Conservation (phyloP, 1,140 invertebrate species). For the Drosophila baimaii region DNA sequence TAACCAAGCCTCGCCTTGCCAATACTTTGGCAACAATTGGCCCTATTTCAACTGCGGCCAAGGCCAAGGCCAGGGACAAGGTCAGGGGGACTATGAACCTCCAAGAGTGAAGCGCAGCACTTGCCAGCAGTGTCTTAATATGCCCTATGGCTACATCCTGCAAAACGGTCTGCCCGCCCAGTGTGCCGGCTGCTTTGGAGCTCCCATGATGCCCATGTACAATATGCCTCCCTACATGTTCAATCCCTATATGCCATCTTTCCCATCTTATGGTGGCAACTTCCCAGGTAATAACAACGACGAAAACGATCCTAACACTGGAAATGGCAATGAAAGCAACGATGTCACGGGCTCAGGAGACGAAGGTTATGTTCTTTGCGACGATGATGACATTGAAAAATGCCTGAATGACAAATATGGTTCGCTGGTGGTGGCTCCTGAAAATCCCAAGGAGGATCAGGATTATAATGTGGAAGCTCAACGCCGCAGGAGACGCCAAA, state of each 20-base stretch:
- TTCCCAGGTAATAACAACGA: neutral
- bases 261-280: conserved; percentile 16
- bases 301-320: conserved; percentile 21
- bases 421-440: conserved; percentile 11
- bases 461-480: conserved; percentile 47
- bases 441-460: neutral
- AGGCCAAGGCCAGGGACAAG: neutral
- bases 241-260: conserved; percentile 29
- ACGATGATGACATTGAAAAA: conserved; percentile 42
- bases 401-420: conserved; percentile 35
- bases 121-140: conserved; percentile 48
- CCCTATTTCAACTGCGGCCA: conserved; percentile 46
- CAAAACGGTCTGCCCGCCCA: conserved; percentile 49
- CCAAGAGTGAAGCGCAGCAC: conserved; percentile 19
- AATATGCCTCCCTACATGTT: conserved; percentile 7
- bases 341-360: neutral
- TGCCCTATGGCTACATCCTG: conserved; percentile 55
- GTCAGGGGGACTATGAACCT: neutral
- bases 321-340: neutral
- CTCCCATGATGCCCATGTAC: conserved; percentile 43
- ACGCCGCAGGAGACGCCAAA: conserved; percentile 39
- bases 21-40: conserved; percentile 40
- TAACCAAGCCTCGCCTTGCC: conserved; percentile 16
- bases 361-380: conserved; percentile 1
- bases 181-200: conserved; percentile 45